Conservation (phyloP, 2,113 vertebrate species). For the Cryptotis parvus region DNA sequence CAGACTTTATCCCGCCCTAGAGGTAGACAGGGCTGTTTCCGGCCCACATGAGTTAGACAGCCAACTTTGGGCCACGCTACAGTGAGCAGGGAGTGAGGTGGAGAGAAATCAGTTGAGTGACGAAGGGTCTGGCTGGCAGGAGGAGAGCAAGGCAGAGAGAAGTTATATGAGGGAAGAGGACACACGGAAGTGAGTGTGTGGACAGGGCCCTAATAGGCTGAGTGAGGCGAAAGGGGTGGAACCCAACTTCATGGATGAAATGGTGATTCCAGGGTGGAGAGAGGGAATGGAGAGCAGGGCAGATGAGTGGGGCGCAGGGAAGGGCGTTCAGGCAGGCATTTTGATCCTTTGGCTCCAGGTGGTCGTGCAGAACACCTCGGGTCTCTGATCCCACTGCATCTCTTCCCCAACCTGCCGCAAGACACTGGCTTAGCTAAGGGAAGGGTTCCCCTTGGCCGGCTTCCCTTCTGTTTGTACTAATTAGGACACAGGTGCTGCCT, state of each 20-base stretch:
- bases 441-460: background rate
- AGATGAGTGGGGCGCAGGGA: background rate
- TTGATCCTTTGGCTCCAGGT: background rate
- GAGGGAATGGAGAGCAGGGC: background rate
- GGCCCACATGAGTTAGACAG: background rate
- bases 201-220: background rate
- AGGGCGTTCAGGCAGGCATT: background rate
- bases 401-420: accelerated
- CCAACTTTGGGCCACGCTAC: background rate
- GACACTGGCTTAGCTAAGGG: background rate
- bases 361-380: background rate
- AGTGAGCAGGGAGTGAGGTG: background rate
- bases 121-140: background rate
- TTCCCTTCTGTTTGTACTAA: background rate
- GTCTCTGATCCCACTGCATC: background rate
- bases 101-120: background rate
- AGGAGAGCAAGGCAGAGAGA: background rate
- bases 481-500: background rate
- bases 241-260: background rate
- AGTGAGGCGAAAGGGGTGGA: background rate
- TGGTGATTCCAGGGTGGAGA: background rate
- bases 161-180: background rate
- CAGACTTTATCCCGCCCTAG: background rate
- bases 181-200: background rate
- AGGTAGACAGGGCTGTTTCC: background rate